Evolutionary conservation across 2,797 vertebrate genomes (phyloP), one percentile per base, ranked within the genome.

Genomic region (Cossypha dichroa): DNA sequence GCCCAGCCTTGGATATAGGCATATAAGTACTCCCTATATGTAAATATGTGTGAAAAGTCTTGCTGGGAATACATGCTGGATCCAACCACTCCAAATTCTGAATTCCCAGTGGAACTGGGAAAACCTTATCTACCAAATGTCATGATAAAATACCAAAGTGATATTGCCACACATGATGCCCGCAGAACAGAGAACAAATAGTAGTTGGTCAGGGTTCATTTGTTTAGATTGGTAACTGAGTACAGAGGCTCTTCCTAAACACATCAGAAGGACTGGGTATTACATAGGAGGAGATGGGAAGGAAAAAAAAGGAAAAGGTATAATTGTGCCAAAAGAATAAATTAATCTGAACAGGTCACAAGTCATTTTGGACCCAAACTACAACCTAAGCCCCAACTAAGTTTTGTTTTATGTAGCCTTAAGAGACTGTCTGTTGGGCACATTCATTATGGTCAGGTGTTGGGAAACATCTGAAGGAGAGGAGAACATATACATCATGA

Each of bases 11-110:
- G 7, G 12, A 2, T 8, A 3, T 11, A 14, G n/a, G 20, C 19
- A 23, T n/a, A 5, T 13, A n/a, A 75, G 28, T n/a, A 17, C 1
- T 0, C 28, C 29, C 16, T 56, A 1, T 22, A 12, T 41, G 21
- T 7, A 51, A 18, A 4, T 18, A 17, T 4, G 0, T 29, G 40
- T 26, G 7, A 25, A 48, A 6, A 5, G 22, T 18, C 28, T n/a
- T 62, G 31, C 55, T 59, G 41, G 55, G 8, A 59, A 38, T 17
- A n/a, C 56, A 23, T 12, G 6, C 58, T 64, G 52, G 19, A 58
- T 74, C 62, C 26, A 48, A 33, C 11, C 33, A 26, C 25, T 66
- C 38, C 28, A 48, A 52, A 60, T 60, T 55, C 51, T 62, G 51
- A 56, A 84, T 73, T 90, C 12, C 38, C 56, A 56, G 6, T 45